phyloP scores from a whole-genome alignment of 2,888 invertebrate species.

The Drosophila flavopinicola region DNA sequence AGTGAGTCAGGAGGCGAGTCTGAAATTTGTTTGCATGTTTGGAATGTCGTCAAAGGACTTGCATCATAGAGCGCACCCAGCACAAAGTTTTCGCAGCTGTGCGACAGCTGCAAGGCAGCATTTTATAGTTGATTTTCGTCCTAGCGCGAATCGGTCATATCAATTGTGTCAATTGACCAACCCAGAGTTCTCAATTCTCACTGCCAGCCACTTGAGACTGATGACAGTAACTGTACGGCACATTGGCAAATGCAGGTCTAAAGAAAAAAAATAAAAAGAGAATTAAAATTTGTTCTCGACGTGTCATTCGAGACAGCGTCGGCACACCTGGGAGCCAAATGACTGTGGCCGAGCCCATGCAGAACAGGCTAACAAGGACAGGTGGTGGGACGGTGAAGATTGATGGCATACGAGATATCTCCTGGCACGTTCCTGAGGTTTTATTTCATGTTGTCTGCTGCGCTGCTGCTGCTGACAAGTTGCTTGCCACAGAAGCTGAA shows the following conservation, averaged over 20 bases:
- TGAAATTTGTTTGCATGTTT: conserved; percentile 36
- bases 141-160: no score
- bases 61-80: conserved; percentile 30
- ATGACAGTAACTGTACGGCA: not conserved
- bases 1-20: conserved; percentile 3
- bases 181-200: not conserved
- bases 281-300: conserved; percentile 23
- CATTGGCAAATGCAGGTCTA: not conserved
- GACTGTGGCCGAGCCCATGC: not conserved
- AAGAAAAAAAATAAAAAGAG: conserved; percentile 2
- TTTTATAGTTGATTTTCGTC: conserved; percentile 37
- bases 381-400: conserved; percentile 31
- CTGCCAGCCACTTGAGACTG: not conserved
- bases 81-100: conserved; percentile 17
- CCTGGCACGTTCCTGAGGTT: conserved; percentile 23
- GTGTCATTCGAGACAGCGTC: conserved; percentile 13
- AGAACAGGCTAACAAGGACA: conserved; percentile 20
- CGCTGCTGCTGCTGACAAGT: conserved; percentile 23
- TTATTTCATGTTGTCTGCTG: conserved; percentile 16
- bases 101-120: conserved; percentile 44
- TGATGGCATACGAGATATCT: conserved; percentile 38
- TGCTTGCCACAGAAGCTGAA: not conserved
- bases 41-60: conserved; percentile 57
- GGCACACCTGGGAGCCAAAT: conserved; percentile 29
- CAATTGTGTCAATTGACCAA: conserved; percentile 29